Conservation (phyloP, 2,113 vertebrate species). For the Stigmatopora argus region DNA sequence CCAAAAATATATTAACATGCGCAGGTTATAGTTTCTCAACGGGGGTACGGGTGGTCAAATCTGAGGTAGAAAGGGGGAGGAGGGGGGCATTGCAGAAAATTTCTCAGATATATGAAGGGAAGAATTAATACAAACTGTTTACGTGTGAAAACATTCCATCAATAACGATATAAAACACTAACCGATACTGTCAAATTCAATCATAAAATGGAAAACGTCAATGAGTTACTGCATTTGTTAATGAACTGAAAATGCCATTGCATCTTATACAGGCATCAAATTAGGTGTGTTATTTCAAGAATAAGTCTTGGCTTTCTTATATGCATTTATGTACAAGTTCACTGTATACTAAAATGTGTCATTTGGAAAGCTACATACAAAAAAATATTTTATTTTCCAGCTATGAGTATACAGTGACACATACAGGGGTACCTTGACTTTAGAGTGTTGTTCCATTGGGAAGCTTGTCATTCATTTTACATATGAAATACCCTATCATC, state of each 20-base stretch:
- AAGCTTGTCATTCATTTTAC: conserved; percentile 1
- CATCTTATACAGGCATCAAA: conserved; percentile 6
- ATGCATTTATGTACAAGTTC: conserved; percentile 54
- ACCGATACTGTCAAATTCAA: conserved; percentile 47
- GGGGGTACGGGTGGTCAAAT: conserved; percentile 53
- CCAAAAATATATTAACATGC: conserved; percentile 72
- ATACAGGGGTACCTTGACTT: conserved; percentile 11
- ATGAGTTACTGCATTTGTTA: background rate
- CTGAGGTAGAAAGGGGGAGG: conserved; percentile 65
- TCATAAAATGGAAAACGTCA: conserved; percentile 29
- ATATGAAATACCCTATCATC: conserved; percentile 37
- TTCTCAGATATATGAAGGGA: conserved; percentile 32
- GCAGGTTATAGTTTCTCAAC: conserved; percentile 56
- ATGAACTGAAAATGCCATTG: background rate
- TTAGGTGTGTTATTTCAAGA: conserved; percentile 11
- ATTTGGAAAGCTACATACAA: conserved; percentile 57
- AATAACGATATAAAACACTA: conserved; percentile 54
- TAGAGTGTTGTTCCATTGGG: background rate
- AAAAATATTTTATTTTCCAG: conserved; percentile 56
- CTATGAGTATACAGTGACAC: conserved; percentile 54
- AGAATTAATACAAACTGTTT: conserved; percentile 34
- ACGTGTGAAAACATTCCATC: conserved; percentile 53
- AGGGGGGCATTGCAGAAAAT: conserved; percentile 45
- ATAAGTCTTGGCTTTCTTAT: background rate
- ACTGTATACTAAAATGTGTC: conserved; percentile 24